Percentiles rank a stretch among this genome's conserved stretches.
These are phyloP conservation scores for Antidorcas marsupialis DNA, from an alignment of 2,113 vertebrate genomes.

Conservation along the genomic window DNA sequence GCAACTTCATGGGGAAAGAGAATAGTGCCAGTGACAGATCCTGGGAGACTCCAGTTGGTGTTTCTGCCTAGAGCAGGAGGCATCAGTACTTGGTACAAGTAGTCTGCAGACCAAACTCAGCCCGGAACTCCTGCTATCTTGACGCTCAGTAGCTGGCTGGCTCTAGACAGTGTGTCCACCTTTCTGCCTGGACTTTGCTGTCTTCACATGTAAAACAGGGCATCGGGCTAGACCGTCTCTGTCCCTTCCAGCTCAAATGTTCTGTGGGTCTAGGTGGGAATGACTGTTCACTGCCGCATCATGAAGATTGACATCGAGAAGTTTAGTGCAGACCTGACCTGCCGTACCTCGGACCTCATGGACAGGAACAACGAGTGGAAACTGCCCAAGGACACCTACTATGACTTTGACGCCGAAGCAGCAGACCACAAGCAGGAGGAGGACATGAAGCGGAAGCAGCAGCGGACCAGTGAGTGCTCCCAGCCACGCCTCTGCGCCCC, in stretches of 20 bases:
- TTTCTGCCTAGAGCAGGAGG: not conserved
- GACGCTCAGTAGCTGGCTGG: not conserved
- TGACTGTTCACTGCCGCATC: conserved; percentile 98
- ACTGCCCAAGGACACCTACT: conserved; percentile 96
- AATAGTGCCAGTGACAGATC: not conserved
- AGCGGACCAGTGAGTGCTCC: conserved; percentile 91
- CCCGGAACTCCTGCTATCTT: not conserved
- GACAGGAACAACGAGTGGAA: conserved; percentile 99
- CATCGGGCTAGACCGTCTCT: conserved; percentile 45
- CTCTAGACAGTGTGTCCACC: not conserved
- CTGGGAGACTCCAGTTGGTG: not conserved
- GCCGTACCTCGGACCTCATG: conserved; percentile 95
- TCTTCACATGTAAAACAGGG: conserved; percentile 19
- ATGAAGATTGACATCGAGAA: conserved; percentile 99
- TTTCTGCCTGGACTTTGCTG: conserved; percentile 5
- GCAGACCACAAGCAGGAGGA: conserved; percentile 95
- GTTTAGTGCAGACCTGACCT: conserved; percentile 97
- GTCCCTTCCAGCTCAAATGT: conserved; percentile 63
- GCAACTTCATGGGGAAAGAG: not conserved
- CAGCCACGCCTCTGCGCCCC: not conserved
- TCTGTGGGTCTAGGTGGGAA: conserved; percentile 89
- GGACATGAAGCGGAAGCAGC: conserved; percentile 95
- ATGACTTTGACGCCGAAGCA: conserved; percentile 94
- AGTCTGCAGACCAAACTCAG: not conserved
- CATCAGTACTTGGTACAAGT: not conserved